Conservation (phyloP, 2,888 invertebrate genomes). For the Yponomeuta evonymella region DNA sequence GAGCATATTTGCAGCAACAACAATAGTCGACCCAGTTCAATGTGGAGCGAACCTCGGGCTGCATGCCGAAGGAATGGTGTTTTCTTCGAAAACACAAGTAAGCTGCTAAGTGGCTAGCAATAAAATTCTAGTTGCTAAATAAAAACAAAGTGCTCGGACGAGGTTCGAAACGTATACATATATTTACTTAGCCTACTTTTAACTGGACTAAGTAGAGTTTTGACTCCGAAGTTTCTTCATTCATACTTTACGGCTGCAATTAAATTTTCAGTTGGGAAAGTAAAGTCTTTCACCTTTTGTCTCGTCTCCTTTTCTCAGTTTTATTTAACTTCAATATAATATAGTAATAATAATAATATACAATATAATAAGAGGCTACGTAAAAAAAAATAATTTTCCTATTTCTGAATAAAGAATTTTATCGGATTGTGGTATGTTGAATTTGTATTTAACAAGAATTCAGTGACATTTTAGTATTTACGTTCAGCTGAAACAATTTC, state of each 20-base stretch:
- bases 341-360: too few relatives aligned
- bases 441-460: not conserved
- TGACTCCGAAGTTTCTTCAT: conserved; percentile 24
- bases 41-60: conserved; percentile 4
- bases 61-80: conserved; percentile 12
- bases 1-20: conserved; percentile 4
- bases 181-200: conserved; percentile 44
- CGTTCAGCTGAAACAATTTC: too few relatives aligned
- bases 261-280: conserved; percentile 2
- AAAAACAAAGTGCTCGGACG: conserved; percentile 10
- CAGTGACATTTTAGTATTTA: too few relatives aligned
- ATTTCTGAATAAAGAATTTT: not conserved
- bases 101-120: conserved; percentile 14
- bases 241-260: conserved; percentile 10
- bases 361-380: too few relatives aligned
- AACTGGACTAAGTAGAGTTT: conserved; percentile 52
- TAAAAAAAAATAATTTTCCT: too few relatives aligned
- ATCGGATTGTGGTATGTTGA: not conserved
- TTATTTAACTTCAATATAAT: conserved; percentile 2
- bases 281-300: not conserved
- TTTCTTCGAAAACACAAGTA: conserved; percentile 8
- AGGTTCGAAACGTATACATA: conserved; percentile 29
- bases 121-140: conserved; percentile 11
- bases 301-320: not conserved
- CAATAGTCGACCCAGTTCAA: conserved; percentile 9